phyloP scores from a whole-genome alignment of 2,888 invertebrate species.

The Plutella xylostella region DNA sequence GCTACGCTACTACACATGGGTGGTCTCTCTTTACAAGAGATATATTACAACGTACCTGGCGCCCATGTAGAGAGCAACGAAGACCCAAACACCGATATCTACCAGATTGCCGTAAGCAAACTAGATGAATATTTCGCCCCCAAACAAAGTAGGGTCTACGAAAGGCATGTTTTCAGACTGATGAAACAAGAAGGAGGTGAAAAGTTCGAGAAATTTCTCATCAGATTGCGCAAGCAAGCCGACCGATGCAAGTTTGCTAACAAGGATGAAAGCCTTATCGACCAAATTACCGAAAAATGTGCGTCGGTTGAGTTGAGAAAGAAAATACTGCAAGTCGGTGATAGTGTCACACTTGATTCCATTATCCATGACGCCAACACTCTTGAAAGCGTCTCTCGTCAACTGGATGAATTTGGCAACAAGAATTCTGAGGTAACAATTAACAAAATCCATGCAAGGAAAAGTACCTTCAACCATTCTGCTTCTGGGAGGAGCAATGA shows the following conservation, averaged over 20 bases:
- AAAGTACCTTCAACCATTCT: too few species aligned
- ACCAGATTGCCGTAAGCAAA: slow-evolving; percentile 17
- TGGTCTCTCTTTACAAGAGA: slow-evolving; percentile 22
- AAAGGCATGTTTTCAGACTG: slow-evolving; percentile 19
- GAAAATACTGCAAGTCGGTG: slow-evolving; percentile 12
- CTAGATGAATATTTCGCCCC: slow-evolving; percentile 22
- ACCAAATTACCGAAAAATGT: slow-evolving; percentile 24
- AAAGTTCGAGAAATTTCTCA: slow-evolving; percentile 24
- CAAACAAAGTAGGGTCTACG: slow-evolving; percentile 25
- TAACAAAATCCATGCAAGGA: too few species aligned
- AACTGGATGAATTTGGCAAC: too few species aligned
- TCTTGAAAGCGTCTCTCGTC: slow-evolving; percentile 8
- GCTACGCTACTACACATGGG: slow-evolving; percentile 21
- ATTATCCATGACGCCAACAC: slow-evolving; percentile 8
- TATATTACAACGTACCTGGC: slow-evolving; percentile 23
- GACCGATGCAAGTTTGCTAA: slow-evolving; percentile 25
- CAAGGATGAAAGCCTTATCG: slow-evolving; percentile 21
- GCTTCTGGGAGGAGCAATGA: too few species aligned
- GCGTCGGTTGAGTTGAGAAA: slow-evolving; percentile 11
- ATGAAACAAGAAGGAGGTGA: slow-evolving; percentile 24
- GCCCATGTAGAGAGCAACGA: slow-evolving; percentile 13
- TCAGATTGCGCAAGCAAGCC: slow-evolving; percentile 25
- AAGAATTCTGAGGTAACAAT: too few species aligned
- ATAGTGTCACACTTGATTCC: slow-evolving; percentile 5
- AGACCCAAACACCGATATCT: slow-evolving; percentile 2